Evolutionary conservation across 1,140 invertebrate species (phyloP), one percentile per base, ranked within the genome.

Genomic region (Rhizoglyphus robini): DNA sequence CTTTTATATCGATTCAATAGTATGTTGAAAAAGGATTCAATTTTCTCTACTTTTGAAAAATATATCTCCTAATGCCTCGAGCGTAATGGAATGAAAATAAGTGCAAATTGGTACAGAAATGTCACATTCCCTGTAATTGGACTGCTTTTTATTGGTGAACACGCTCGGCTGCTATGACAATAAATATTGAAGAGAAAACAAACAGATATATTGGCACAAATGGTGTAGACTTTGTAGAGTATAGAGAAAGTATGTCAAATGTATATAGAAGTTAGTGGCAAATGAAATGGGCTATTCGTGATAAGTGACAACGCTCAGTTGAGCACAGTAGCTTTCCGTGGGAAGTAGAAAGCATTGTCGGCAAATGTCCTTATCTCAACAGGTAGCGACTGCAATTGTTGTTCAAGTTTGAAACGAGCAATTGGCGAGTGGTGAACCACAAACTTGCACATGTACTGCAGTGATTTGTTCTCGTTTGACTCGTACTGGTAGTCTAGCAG

Each of bases 381-480:
- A 2, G 58, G 58, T 27, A 60, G 3, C 2, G 58, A 60, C n/a
- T 60, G 15, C 15, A 3, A 29, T 46, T 46, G 3, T 34, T n/a
- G 23, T 2, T 2, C 3, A 32, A 60, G 2, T 46, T 27, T 41
- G 11, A 27, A 2, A 5, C 36, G 15, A 34, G 27, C 27, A 49
- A 15, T 32, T 1, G 63, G n/a, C 5, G 51, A 30, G n/a, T 86
- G 83, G 70, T 86, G 77, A 65, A 89, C 86, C 23, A 87, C 83
- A 76, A 88, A 86, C 60, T 86, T 78, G 72, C 86, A 87, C 25
- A 88, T 76, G 75, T 86, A 84, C 73, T 86, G 84, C 65, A 89
- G 75, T 31, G 63, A 18, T 11, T 60, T 29, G 23, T 60, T 59
- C 4, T 59, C 57, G 25, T 59, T 59, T 4, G 5, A 4, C 13